Percentiles rank a stretch among this genome's conserved stretches.
Conservation (phyloP, 2,113 vertebrate genomes). For the Stigmatopora nigra region DNA sequence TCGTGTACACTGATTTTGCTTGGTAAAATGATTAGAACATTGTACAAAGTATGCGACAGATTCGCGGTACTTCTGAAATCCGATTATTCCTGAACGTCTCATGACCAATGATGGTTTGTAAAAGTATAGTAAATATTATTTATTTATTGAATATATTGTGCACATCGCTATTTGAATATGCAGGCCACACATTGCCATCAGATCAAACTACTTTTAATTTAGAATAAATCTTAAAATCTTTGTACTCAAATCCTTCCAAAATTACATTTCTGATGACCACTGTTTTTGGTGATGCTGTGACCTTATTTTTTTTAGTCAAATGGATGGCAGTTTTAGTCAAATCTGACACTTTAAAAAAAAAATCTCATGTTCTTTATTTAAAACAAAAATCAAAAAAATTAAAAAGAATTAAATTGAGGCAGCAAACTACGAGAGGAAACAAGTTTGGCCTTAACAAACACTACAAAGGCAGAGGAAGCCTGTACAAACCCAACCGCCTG, state of each 20-base stretch:
- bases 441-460: conserved; percentile 86
- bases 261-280: no score
- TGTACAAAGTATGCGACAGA: no score
- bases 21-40: background rate
- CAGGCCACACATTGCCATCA: no score
- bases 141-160: no score
- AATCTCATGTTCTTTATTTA: conserved; percentile 81
- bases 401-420: conserved; percentile 82
- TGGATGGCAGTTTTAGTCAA: background rate
- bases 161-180: no score
- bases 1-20: background rate
- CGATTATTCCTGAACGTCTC: background rate
- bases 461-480: conserved; percentile 82
- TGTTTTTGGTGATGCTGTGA: no score
- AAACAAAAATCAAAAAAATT: conserved; percentile 80
- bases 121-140: no score
- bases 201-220: no score
- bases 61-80: background rate
- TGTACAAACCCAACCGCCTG: conserved; percentile 94
- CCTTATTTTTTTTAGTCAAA: no score
- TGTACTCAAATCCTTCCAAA: no score
- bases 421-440: conserved; percentile 80
- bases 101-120: background rate
- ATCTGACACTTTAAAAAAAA: conserved; percentile 21
- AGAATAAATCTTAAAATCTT: no score